phyloP scores from a whole-genome alignment of 2,888 invertebrate genomes.

The Limenitis camilla region DNA sequence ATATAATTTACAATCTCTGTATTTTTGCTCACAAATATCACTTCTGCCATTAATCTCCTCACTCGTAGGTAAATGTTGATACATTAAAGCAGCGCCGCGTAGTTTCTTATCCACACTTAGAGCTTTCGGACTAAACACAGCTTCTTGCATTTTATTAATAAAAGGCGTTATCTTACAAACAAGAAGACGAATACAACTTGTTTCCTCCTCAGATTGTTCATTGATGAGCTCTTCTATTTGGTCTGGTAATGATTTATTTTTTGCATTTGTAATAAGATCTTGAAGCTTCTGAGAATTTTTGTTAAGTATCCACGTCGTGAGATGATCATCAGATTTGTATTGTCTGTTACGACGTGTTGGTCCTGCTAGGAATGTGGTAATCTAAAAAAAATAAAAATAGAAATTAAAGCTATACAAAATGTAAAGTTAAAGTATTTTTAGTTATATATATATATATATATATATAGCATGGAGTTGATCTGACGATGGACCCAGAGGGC shows the following conservation, averaged over 20 bases:
- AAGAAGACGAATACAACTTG: conserved; percentile 80
- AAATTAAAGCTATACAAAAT: background rate
- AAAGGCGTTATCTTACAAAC: conserved; percentile 86
- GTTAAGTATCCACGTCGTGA: conserved; percentile 74
- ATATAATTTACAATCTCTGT: conserved; percentile 65
- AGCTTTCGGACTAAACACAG: conserved; percentile 66
- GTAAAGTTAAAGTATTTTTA: background rate
- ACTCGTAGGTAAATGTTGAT: conserved; percentile 76
- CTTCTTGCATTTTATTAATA: conserved; percentile 83
- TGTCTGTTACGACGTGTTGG: conserved; percentile 42
- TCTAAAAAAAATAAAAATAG: conserved; percentile 55
- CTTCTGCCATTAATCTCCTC: conserved; percentile 76
- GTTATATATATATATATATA: background rate
- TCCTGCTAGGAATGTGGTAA: conserved; percentile 72
- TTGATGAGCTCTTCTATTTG: conserved; percentile 76
- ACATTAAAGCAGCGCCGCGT: conserved; percentile 61
- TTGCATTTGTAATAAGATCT: conserved; percentile 75
- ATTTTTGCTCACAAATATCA: conserved; percentile 76
- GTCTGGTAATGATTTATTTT: conserved; percentile 76
- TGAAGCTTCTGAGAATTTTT: conserved; percentile 75
- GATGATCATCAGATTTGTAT: conserved; percentile 48
- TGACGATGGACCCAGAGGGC: too few relatives aligned
- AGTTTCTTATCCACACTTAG: conserved; percentile 40
- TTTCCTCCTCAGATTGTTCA: conserved; percentile 73
- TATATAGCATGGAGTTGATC: too few relatives aligned